A percentile compares a stretch with the other conserved stretches of the same genome.
Evolutionary conservation across 2,113 vertebrate genomes (phyloP).

Genomic region (Pipa parva): DNA sequence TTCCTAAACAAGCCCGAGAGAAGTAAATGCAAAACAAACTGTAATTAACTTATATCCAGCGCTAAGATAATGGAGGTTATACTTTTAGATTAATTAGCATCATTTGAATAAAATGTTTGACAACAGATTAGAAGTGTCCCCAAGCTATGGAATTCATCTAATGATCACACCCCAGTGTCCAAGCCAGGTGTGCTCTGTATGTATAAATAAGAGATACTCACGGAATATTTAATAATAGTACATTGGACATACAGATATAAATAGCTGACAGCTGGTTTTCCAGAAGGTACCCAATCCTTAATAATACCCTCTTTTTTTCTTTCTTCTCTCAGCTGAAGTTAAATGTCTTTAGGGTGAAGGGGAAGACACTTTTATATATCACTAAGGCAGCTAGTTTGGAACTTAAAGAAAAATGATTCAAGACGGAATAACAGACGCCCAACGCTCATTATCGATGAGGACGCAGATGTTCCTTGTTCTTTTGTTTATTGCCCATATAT

Average conservation of each 20-base stretch:
- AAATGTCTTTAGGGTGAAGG: slow-evolving; percentile 54
- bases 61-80: slow-evolving; percentile 23
- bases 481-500: too few species aligned
- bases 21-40: slow-evolving; percentile 17
- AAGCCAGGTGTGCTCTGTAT: slow-evolving; percentile 64
- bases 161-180: slow-evolving; percentile 48
- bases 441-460: too few species aligned
- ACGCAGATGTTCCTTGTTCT: too few species aligned
- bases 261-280: slow-evolving; percentile 78
- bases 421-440: too few species aligned
- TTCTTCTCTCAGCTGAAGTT: slow-evolving; percentile 48
- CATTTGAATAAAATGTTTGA: slow-evolving; percentile 37
- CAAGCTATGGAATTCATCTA: slow-evolving; percentile 44
- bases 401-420: slow-evolving; percentile 61
- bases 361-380: slow-evolving; percentile 60
- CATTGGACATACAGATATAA: slow-evolving; percentile 70
- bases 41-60: slow-evolving; percentile 29
- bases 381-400: slow-evolving; percentile 57
- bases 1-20: background rate
- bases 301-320: slow-evolving; percentile 52
- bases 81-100: slow-evolving; percentile 36
- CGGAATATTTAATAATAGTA: slow-evolving; percentile 65
- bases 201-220: slow-evolving; percentile 60
- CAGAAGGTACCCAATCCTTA: slow-evolving; percentile 57
- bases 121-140: slow-evolving; percentile 45